Conservation (phyloP, 2,888 invertebrate genomes). For the Maniola hyperantus region DNA sequence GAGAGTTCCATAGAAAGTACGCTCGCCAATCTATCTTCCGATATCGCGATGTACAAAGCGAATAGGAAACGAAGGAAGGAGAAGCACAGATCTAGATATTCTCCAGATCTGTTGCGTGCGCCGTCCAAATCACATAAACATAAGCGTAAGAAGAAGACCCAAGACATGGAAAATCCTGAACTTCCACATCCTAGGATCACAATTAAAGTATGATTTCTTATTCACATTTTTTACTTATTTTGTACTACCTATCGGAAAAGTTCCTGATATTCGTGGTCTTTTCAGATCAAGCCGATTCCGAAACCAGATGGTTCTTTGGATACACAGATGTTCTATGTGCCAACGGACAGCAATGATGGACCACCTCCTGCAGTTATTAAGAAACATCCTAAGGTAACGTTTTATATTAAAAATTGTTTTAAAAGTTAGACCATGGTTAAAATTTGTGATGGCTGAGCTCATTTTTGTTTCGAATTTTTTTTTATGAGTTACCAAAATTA, state of each 20-base stretch:
- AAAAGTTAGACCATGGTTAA: too few relatives aligned
- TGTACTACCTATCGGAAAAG: not conserved
- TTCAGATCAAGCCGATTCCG: conserved; percentile 89
- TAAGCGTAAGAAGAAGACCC: conserved; percentile 90
- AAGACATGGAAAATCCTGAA: conserved; percentile 83
- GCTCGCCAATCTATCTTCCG: conserved; percentile 73
- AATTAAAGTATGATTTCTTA: conserved; percentile 83
- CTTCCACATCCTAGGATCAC: conserved; percentile 89
- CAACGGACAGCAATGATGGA: conserved; percentile 85
- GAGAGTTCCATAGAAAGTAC: conserved; percentile 77
- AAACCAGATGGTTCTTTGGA: conserved; percentile 89
- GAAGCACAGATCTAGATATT: conserved; percentile 89
- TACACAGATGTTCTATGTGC: conserved; percentile 90
- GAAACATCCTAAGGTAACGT: conserved; percentile 63
- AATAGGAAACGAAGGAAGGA: conserved; percentile 88
- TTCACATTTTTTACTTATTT: not conserved
- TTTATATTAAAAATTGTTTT: not conserved
- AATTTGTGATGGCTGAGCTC: too few relatives aligned
- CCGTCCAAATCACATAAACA: conserved; percentile 90
- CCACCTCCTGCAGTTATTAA: conserved; percentile 73
- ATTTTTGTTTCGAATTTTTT: too few relatives aligned
- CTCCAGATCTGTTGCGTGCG: conserved; percentile 85
- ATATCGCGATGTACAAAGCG: conserved; percentile 81
- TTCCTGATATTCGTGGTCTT: conserved; percentile 34
- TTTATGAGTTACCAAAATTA: too few relatives aligned